Base-by-base conservation (phyloP, 2,797 vertebrate species). In the Parauchenoglanis ngamensis region DNA sequence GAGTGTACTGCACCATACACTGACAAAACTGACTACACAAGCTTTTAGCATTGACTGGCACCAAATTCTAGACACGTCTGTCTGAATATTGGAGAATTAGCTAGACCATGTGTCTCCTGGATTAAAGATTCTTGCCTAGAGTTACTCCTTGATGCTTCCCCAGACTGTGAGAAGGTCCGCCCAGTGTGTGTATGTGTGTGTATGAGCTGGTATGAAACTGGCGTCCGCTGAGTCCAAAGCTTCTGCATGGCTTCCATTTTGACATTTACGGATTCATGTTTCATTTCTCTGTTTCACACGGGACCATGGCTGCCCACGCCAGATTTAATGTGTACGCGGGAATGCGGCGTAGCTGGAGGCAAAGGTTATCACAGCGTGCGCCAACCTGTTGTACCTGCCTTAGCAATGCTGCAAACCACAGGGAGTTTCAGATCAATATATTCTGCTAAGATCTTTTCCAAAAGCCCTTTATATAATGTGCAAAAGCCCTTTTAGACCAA, bases 241-340 rank as follows among this genome's bases (percentile, higher is more conserved):
- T 89, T 87, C 63, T 80, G 75, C 83, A 56, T 31, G 83, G 77
- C n/a, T 84, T 85, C 82, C 77, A 59, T 88, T 88, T 79, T 90
- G 89, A 90, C 89, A 90, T 90, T 90, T 90, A 88, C 89, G 25
- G 81, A 88, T 83, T 88, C 84, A 86, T 88, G 87, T 90, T 90
- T 88, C 84, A 81, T 86, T 86, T 90, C 89, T 90, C 75, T 75
- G 81, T 86, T 86, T 76, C 68, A 78, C 87, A 88, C 56, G 87
- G 86, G 87, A 87, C 31, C 49, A 28, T 25, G 76, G 84, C 75
- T 70, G 68, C 89, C 87, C 79, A 75, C 44, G 59, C 76, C 15
- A 46, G 59, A 77, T 86, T 80, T 77, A 82, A 88, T 80, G 89
- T 54, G n/a, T 46, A 54, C 49, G 21, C 49, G 61, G 61, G 83